Base-by-base conservation (phyloP, 2,797 vertebrate genomes). In the Coregonus suidteri region DNA sequence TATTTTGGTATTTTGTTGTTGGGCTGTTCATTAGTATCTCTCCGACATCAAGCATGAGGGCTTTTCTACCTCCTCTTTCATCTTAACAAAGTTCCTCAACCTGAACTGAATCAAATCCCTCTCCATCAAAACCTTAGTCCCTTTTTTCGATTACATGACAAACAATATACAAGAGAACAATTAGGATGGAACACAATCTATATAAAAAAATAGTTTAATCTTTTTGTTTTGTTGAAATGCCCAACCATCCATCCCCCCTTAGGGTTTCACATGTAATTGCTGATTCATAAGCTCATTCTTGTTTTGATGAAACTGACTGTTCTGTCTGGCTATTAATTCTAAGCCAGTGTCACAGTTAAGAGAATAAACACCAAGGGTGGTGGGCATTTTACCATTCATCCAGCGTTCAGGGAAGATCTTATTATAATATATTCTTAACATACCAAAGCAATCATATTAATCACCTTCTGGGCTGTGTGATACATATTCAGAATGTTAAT, bases 401-500 rank as follows among this genome's bases (percentile, higher is more conserved):
- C 66, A 74, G 64, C 79, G 62, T 71, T 73, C 47, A 35, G 34
- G 56, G 70, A 31, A 76, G 71, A 79, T 79, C 75, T 81, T 82
- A 83, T 85, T 84, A 79, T 78, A 85, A 84, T 76, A 83, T 74
- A 83, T 37, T 31, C 68, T 80, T 80, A 74, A 76, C 79, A 79
- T 56, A 73, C 54, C n/a, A 51, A 69, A 76, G 56, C 75, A 84
- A 82, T 84, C 80, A 79, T 83, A 81, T 77, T 76, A 84, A 84
- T 82, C 47, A 74, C 54, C 69, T 74, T 77, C 71, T 67, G 76
- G 75, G 75, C 68, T 67, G 65, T 41, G 37, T 16, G 52, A 81
- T 88, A 71, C 77, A 78, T 81, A 82, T 85, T 88, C 74, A 83
- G 82, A 66, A 73, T 31, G 76, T 77, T 80, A 81, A 84, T 86